Conservation (phyloP, 2,797 vertebrate species). For the Eurystomus glaucurus region DNA sequence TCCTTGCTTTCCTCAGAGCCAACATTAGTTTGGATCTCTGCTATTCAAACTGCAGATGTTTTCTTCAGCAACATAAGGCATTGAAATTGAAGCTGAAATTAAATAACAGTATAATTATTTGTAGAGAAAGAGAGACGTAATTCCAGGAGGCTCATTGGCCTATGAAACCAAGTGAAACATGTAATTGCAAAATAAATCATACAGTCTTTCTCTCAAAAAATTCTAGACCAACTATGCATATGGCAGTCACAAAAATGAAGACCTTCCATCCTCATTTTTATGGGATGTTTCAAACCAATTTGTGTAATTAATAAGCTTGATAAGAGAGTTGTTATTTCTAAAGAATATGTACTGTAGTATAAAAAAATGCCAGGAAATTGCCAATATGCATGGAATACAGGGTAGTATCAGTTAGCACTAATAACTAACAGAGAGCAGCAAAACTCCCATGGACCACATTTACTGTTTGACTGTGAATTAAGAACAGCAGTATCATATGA, state of each 20-base stretch:
- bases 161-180: neutral
- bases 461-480: neutral
- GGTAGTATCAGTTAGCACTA: neutral
- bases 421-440: neutral
- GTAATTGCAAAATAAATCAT: neutral
- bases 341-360: neutral
- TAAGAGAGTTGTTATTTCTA: neutral
- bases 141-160: neutral
- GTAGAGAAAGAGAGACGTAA: neutral
- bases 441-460: neutral
- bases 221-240: neutral
- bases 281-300: neutral
- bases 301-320: neutral
- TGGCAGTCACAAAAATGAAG: neutral
- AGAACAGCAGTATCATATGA: neutral
- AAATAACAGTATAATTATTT: neutral
- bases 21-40: neutral
- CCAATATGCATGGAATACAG: neutral
- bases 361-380: neutral
- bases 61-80: neutral
- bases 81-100: neutral
- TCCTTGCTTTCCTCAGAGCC: neutral
- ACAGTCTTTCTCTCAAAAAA: neutral
- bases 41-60: neutral
- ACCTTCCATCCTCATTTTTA: neutral